phyloP scores from a whole-genome alignment of 2,888 invertebrate genomes.

The Lasioglossum marginatum region DNA sequence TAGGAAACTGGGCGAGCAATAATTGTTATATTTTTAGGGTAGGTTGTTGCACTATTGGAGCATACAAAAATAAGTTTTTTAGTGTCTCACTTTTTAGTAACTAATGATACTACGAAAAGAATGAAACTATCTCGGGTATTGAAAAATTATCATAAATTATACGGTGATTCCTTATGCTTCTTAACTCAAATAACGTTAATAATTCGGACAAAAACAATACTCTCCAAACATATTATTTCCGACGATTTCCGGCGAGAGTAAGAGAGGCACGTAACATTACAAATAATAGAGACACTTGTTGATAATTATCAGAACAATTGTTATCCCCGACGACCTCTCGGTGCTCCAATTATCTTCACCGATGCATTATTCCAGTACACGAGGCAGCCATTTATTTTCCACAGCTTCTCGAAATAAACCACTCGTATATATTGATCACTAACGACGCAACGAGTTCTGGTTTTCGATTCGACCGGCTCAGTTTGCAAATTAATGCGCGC shows the following conservation, averaged over 20 bases:
- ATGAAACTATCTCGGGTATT: neutral
- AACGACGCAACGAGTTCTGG: conserved; percentile 1
- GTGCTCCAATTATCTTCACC: neutral
- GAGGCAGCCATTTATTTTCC: conserved; percentile 8
- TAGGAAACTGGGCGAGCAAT: neutral
- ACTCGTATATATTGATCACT: conserved; percentile 1
- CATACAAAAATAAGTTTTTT: neutral
- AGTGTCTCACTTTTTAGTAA: neutral
- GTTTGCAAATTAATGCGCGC: conserved; percentile 9
- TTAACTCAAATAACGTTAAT: neutral
- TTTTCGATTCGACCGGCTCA: neutral
- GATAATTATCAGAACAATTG: neutral
- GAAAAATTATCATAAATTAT: neutral
- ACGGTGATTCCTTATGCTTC: neutral
- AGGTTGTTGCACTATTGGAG: neutral
- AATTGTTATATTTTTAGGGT: neutral
- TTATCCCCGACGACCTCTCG: neutral
- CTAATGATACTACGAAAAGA: neutral
- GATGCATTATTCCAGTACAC: neutral
- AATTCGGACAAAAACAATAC: neutral
- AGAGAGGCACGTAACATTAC: neutral
- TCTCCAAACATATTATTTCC: neutral
- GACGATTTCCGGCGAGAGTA: neutral
- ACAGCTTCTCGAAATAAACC: conserved; percentile 19
- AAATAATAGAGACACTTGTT: neutral